Evolutionary conservation across 2,113 vertebrate species (phyloP), one percentile per base, ranked within the genome.

Genomic region (Rhadina sibilatrix): DNA sequence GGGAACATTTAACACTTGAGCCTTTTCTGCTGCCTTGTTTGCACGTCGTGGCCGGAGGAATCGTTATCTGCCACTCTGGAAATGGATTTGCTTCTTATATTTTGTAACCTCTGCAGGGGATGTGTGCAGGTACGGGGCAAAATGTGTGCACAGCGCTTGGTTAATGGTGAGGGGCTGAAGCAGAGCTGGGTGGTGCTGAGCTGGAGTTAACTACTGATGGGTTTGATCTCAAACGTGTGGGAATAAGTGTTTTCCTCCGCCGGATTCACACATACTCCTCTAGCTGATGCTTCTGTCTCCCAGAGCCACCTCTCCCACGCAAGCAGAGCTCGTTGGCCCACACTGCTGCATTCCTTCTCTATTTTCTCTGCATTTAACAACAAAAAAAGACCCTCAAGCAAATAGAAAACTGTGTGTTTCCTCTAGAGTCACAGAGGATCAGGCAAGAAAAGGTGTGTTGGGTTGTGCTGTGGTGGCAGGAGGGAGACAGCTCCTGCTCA

Each of bases 1-100:
- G 89, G 91, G 84, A 91, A 76, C 74, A 38, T 87, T 97, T 97
- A 97, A 96, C 95, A 97, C 94, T 94, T 77, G 81, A 88, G 93
- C 83, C 64, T 96, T 97, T 96, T 83, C 95, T 7, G 19, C 87
- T 16, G 75, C 28, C 37, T 74, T 95, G 90, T 97, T 97, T 97
- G 91, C 84, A 25, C 23, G 40, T 59, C 35, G 38, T 37, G 61
- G 72, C 72, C 53, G 74, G 71, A 95, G 70, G 81, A 95, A 90
- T 96, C 83, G 71, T 95, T 93, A 95, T 85, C 94, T 90, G 88
- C 80, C 53, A 5, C 74, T 72, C 86, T 93, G 82, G 86, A 77
- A 88, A 89, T 81, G 54, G 95, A 80, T 94, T 93, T 47, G 59
- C 33, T 42, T 16, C 12, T 64, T 42, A 5, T 15, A 35, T 69